Conservation (phyloP, 2,797 vertebrate genomes). For the Fistularia tabacaria region DNA sequence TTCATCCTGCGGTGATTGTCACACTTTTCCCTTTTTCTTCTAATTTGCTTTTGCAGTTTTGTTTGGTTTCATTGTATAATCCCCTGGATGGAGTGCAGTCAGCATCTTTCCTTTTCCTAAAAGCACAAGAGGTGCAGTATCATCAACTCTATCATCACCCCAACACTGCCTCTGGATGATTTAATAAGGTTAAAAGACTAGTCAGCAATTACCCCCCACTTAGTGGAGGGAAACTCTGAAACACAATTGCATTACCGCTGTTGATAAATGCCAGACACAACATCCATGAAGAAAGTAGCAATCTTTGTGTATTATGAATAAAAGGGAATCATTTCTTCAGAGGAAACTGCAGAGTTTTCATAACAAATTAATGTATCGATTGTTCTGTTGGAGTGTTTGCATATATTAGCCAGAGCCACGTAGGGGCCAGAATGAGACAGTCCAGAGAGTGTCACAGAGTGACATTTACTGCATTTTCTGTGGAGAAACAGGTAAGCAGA, state of each 20-base stretch:
- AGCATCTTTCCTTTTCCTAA: conserved; percentile 71
- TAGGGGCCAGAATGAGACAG: conserved; percentile 63
- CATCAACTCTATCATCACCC: conserved; percentile 72
- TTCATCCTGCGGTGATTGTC: conserved; percentile 66
- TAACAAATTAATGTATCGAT: conserved; percentile 15
- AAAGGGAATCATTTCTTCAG: conserved; percentile 1
- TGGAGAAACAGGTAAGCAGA: conserved; percentile 75
- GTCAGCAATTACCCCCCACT: conserved; percentile 78
- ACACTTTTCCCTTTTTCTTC: conserved; percentile 51
- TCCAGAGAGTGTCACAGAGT: conserved; percentile 70
- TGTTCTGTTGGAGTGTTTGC: conserved; percentile 33
- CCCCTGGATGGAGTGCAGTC: conserved; percentile 70
- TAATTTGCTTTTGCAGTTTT: conserved; percentile 69
- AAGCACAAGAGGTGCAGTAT: conserved; percentile 70
- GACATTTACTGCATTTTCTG: conserved; percentile 71
- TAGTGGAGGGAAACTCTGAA: conserved; percentile 54
- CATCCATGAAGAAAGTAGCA: conserved; percentile 55
- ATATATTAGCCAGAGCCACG: conserved; percentile 29
- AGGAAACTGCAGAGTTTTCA: neutral
- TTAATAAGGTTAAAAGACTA: conserved; percentile 83
- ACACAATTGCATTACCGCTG: conserved; percentile 72
- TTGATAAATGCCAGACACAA: conserved; percentile 68
- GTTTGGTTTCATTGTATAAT: conserved; percentile 65
- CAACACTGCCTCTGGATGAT: conserved; percentile 72
- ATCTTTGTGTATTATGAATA: conserved; percentile 30